Conservation (phyloP, 2,113 vertebrate genomes). For the Pimephales promelas region DNA sequence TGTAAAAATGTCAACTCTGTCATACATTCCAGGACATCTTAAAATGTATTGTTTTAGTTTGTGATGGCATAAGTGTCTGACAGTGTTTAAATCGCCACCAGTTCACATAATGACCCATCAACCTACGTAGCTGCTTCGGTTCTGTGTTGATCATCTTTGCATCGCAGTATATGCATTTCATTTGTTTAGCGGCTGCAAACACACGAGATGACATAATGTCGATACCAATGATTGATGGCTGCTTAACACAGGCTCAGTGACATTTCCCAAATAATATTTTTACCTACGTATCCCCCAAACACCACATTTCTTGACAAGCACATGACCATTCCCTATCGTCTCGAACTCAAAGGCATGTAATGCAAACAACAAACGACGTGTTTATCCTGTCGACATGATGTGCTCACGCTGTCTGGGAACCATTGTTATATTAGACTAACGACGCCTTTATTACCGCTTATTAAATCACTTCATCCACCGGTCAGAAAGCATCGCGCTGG, state of each 20-base stretch:
- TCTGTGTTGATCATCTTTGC: slow-evolving; percentile 40
- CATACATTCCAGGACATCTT: background rate
- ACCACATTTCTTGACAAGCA: background rate
- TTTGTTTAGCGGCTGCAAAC: slow-evolving; percentile 32
- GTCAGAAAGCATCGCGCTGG: background rate
- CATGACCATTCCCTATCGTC: background rate
- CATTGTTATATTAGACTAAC: background rate
- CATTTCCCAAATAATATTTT: background rate
- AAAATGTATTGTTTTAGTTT: background rate
- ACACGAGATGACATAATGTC: slow-evolving; percentile 23
- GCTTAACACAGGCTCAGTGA: background rate
- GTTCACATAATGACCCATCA: background rate
- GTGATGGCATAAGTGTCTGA: background rate
- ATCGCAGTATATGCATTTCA: slow-evolving; percentile 35
- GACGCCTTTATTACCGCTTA: background rate
- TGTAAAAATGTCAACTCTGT: background rate
- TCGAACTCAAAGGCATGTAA: background rate
- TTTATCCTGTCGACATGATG: background rate
- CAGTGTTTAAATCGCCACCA: background rate
- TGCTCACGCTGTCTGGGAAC: background rate
- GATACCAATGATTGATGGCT: slow-evolving; percentile 21
- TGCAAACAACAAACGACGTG: background rate
- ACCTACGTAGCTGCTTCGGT: too few species aligned
- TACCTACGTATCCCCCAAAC: background rate
- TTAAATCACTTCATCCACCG: slow-evolving; percentile 1